Percentiles rank a stretch among this genome's conserved stretches.
Conservation (phyloP, 1,140 invertebrate genomes). For the Laupala kohalensis region DNA sequence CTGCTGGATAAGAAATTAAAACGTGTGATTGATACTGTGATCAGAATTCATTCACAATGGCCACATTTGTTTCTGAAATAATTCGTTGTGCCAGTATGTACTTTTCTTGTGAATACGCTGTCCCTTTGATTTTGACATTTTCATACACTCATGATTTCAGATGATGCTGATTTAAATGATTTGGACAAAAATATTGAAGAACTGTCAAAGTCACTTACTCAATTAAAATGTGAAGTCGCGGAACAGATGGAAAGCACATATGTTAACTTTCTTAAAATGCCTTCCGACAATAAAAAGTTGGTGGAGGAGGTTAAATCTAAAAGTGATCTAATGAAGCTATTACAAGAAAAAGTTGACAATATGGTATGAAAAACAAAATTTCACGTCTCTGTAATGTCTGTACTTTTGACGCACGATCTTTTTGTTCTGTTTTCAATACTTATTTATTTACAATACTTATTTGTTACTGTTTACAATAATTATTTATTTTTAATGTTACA, state of each 20-base stretch:
- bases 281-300: not conserved
- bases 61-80: not conserved
- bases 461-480: too few species aligned
- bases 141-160: not conserved
- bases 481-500: too few species aligned
- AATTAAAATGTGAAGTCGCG: not conserved
- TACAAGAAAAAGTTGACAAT: not conserved
- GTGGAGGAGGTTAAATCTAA: not conserved
- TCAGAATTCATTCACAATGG: too few species aligned
- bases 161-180: not conserved
- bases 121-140: not conserved
- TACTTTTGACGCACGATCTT: too few species aligned
- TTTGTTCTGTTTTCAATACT: too few species aligned
- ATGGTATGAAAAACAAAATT: too few species aligned
- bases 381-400: too few species aligned
- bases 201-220: not conserved
- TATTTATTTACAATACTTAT: too few species aligned
- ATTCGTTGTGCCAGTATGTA: not conserved
- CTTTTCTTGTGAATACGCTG: not conserved
- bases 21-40: too few species aligned
- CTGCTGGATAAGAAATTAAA: too few species aligned
- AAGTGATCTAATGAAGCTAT: not conserved
- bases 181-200: not conserved
- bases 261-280: not conserved
- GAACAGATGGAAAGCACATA: not conserved